Conservation (phyloP, 2,113 vertebrate genomes). For the Chauna torquata region DNA sequence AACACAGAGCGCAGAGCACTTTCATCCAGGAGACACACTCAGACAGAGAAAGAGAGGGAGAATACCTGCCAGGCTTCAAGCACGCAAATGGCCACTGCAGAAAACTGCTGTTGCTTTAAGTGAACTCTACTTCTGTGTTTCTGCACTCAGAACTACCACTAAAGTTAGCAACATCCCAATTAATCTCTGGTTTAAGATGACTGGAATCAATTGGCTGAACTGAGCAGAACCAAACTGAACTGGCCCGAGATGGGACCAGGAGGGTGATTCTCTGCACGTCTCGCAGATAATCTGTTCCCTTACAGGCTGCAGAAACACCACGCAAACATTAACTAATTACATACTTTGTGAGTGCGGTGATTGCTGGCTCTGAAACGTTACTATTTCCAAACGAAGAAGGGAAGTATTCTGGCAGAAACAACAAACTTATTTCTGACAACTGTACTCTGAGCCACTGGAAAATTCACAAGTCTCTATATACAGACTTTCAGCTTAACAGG, state of each 20-base stretch:
- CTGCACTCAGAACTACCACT: background rate
- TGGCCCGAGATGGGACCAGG: background rate
- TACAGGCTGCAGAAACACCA: background rate
- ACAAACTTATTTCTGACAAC: background rate
- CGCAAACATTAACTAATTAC: background rate
- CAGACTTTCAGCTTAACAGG: background rate
- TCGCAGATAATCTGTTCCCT: background rate
- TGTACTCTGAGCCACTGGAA: background rate
- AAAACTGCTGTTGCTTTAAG: background rate
- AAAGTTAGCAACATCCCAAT: background rate
- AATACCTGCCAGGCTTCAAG: background rate
- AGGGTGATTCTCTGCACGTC: background rate
- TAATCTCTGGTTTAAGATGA: background rate
- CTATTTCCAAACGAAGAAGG: background rate
- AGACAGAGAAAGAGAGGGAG: background rate
- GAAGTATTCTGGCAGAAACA: slow-evolving; percentile 38
- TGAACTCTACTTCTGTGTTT: background rate
- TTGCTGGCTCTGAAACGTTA: background rate
- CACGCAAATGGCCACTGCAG: rapidly evolving
- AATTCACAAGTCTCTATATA: background rate
- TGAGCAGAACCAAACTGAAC: background rate
- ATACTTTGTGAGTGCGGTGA: background rate
- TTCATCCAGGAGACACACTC: background rate
- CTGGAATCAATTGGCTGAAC: background rate
- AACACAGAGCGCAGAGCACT: background rate